These are phyloP conservation scores for Aphelenchoides besseyi DNA, from an alignment of 1,140 invertebrate genomes.

Conservation along the genomic window DNA sequence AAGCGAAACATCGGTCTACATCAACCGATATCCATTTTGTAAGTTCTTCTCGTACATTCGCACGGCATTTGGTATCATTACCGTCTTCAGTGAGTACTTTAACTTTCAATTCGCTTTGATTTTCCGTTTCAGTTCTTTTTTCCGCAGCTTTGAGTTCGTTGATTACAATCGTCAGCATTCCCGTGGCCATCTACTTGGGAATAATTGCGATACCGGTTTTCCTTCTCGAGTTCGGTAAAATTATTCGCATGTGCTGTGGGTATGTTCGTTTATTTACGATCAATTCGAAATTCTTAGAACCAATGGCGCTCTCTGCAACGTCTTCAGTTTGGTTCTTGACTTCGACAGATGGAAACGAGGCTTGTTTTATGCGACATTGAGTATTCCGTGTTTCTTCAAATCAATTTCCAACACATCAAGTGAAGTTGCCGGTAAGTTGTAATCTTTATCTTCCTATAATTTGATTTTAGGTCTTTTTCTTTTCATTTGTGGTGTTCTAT, in stretches of 20 bases:
- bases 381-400: conserved; percentile 43
- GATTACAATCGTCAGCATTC: conserved; percentile 25
- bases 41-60: conserved; percentile 45
- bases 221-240: conserved; percentile 44
- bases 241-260: conserved; percentile 50
- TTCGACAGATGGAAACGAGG: conserved; percentile 49
- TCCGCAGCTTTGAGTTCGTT: conserved; percentile 37
- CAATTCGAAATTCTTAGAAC: conserved; percentile 36
- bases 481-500: conserved; percentile 35
- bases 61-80: conserved; percentile 42
- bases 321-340: conserved; percentile 36
- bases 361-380: conserved; percentile 28
- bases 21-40: conserved; percentile 45
- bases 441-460: not conserved
- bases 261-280: conserved; percentile 15
- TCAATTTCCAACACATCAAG: conserved; percentile 30
- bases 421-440: conserved; percentile 33
- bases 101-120: conserved; percentile 25
- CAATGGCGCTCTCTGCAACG: conserved; percentile 40
- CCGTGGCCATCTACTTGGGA: conserved; percentile 37
- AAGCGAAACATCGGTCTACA: conserved; percentile 29
- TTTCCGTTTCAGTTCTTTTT: conserved; percentile 39
- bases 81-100: conserved; percentile 35
- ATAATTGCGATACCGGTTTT: conserved; percentile 43
- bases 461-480: conserved; percentile 39